A percentile compares a stretch with the other conserved stretches of the same genome.
These are phyloP conservation scores for Drosophila nigricruria DNA, from an alignment of 2,888 invertebrate genomes.

Conservation along the genomic window DNA sequence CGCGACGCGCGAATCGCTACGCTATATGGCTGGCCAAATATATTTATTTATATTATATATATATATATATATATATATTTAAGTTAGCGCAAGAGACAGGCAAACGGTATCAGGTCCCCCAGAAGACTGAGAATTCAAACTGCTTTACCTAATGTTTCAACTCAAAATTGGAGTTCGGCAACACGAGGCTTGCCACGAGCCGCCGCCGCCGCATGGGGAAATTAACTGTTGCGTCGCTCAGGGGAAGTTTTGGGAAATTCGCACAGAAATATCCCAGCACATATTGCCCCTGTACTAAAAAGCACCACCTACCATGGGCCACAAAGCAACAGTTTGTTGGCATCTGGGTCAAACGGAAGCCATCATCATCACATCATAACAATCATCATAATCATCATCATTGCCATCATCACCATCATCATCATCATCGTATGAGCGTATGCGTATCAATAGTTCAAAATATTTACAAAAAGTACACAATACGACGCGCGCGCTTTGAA, in stretches of 20 bases:
- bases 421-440: conserved; percentile 19
- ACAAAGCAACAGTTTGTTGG: conserved; percentile 75
- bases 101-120: conserved; percentile 76
- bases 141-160: conserved; percentile 34
- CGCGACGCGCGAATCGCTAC: conserved; percentile 19
- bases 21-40: conserved; percentile 23
- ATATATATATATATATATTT: background rate
- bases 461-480: conserved; percentile 55
- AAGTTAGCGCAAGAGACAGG: conserved; percentile 51
- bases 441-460: conserved; percentile 74
- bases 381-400: conserved; percentile 4
- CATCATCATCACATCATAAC: background rate
- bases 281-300: conserved; percentile 37
- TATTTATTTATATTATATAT: conserved; percentile 1
- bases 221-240: conserved; percentile 51
- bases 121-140: conserved; percentile 61
- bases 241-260: conserved; percentile 50
- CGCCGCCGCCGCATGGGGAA: conserved; percentile 3
- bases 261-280: conserved; percentile 40
- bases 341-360: conserved; percentile 65
- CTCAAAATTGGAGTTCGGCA: conserved; percentile 63
- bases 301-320: conserved; percentile 38
- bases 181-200: conserved; percentile 54
- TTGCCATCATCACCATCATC: conserved; percentile 8
- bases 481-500: conserved; percentile 29